Evolutionary conservation across 2,797 vertebrate species (phyloP).

Genomic region (Eulemur mongoz): DNA sequence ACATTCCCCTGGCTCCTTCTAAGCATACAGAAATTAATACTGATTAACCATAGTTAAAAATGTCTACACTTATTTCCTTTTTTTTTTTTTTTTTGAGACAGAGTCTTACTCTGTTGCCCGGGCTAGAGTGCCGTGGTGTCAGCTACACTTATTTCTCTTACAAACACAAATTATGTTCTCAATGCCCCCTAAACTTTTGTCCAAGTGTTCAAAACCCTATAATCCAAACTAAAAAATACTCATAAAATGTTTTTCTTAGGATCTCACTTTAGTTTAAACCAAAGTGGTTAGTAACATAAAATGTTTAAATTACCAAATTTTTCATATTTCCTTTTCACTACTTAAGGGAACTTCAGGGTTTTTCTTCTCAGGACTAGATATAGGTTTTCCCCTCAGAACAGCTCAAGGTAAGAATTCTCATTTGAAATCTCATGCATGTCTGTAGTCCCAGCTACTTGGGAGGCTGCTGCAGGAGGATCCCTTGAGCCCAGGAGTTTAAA

Average conservation of each 20-base stretch:
- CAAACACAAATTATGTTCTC: slow-evolving; percentile 2
- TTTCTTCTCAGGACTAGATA: background rate
- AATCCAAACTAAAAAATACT: slow-evolving; percentile 15
- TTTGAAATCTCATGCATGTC: background rate
- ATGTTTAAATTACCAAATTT: slow-evolving; percentile 15
- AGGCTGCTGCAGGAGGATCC: too few relatives aligned
- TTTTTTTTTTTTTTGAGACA: too few relatives aligned
- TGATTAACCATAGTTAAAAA: slow-evolving; percentile 11
- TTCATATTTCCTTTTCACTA: background rate
- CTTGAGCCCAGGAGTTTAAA: too few relatives aligned
- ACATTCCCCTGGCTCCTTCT: background rate
- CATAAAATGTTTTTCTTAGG: slow-evolving; percentile 3
- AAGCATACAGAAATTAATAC: background rate
- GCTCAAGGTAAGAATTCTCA: background rate
- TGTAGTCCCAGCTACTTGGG: background rate
- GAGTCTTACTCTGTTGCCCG: too few relatives aligned
- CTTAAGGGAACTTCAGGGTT: background rate
- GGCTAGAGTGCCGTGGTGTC: too few relatives aligned
- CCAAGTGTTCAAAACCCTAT: background rate
- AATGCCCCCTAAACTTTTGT: background rate
- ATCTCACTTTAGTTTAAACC: background rate
- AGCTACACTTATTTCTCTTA: background rate
- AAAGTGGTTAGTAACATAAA: slow-evolving; percentile 25
- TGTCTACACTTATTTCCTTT: background rate
- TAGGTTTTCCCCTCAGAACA: background rate